A percentile compares a stretch with the other conserved stretches of the same genome.
Conservation (phyloP, 2,113 vertebrate species). For the Puntigrus tetrazona region DNA sequence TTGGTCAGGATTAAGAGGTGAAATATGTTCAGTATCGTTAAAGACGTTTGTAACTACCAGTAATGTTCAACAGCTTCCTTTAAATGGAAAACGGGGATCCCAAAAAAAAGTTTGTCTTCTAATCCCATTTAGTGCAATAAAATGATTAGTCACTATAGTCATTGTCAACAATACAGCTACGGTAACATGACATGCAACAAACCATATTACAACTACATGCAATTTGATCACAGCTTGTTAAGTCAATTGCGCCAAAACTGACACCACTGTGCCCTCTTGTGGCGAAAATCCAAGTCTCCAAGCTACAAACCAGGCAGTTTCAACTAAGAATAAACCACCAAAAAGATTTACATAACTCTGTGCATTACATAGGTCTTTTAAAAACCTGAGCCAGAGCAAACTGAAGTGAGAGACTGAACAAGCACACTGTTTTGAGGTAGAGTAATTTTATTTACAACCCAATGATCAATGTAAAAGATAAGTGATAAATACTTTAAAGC, state of each 20-base stretch:
- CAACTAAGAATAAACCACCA: not conserved
- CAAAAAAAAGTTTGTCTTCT: not conserved
- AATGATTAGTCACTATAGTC: too few relatives aligned
- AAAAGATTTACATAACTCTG: rapidly evolving
- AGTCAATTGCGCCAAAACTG: too few relatives aligned
- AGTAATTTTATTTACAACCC: slow-evolving; percentile 66
- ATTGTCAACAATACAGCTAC: too few relatives aligned
- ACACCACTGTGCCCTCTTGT: too few relatives aligned
- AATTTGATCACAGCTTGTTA: not conserved
- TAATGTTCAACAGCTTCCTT: not conserved
- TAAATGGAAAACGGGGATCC: not conserved
- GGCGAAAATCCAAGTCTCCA: too few relatives aligned
- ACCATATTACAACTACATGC: not conserved
- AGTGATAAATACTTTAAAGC: slow-evolving; percentile 47
- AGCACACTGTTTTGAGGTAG: slow-evolving; percentile 52
- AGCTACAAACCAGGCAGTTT: too few relatives aligned
- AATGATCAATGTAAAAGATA: slow-evolving; percentile 56
- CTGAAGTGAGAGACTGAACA: not conserved
- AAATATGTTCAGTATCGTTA: not conserved
- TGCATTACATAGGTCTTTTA: not conserved
- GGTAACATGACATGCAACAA: too few relatives aligned
- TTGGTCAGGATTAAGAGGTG: not conserved
- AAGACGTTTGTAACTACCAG: not conserved
- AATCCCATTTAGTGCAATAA: too few relatives aligned
- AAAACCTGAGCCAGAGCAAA: not conserved